Conservation (phyloP, 2,113 vertebrate species). For the Oreochromis aureus region DNA sequence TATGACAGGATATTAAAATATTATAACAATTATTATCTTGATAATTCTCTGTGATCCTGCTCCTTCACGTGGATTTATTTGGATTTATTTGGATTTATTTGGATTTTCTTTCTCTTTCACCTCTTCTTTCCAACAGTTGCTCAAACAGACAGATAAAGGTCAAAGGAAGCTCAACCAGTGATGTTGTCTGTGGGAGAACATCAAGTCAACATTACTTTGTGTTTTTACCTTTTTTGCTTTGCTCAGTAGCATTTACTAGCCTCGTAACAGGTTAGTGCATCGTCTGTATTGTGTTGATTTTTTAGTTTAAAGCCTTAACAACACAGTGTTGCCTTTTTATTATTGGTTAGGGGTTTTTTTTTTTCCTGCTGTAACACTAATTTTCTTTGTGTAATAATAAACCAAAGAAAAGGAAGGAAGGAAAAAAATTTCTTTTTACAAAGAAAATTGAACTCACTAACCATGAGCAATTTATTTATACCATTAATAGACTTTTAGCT, state of each 20-base stretch:
- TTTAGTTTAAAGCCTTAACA: too few relatives aligned
- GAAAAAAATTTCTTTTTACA: fast-evolving
- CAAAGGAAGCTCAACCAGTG: too few relatives aligned
- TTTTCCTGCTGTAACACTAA: not conserved
- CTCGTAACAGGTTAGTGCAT: not conserved
- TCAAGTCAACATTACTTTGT: not conserved
- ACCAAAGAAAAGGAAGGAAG: fast-evolving
- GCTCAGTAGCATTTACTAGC: not conserved
- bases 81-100: too few relatives aligned
- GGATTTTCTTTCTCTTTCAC: too few relatives aligned
- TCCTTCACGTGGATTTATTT: too few relatives aligned
- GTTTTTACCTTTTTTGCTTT: not conserved
- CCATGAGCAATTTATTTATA: not conserved
- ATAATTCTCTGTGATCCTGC: too few relatives aligned
- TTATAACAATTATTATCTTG: too few relatives aligned
- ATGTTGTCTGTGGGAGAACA: not conserved
- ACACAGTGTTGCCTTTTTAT: too few relatives aligned
- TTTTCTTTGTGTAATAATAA: not conserved
- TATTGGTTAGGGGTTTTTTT: too few relatives aligned
- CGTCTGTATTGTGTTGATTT: not conserved
- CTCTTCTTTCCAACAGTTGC: too few relatives aligned
- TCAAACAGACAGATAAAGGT: too few relatives aligned
- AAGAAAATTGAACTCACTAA: not conserved
- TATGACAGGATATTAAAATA: too few relatives aligned
- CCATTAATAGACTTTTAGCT: not conserved